These are phyloP conservation scores for Merluccius polli DNA, from an alignment of 2,797 vertebrate species.

Conservation along the genomic window DNA sequence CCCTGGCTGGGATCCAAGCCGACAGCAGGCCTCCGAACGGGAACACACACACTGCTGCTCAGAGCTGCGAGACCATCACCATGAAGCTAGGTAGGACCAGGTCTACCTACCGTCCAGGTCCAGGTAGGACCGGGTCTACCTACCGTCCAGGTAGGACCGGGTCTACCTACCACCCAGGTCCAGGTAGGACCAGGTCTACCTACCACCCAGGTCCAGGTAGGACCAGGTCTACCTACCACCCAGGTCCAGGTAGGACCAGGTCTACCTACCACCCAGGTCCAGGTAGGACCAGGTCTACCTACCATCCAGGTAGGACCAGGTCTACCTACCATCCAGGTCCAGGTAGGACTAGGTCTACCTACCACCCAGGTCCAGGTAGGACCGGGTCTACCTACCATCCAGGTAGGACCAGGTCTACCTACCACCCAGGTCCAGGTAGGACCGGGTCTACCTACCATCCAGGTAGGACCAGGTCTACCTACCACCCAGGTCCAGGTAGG, in stretches of 20 bases:
- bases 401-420: too few species aligned
- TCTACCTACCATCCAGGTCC: not conserved
- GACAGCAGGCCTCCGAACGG: slow-evolving; percentile 65
- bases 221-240: not conserved
- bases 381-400: too few species aligned
- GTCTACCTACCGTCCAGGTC: not conserved
- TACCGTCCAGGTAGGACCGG: not conserved
- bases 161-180: not conserved
- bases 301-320: too few species aligned
- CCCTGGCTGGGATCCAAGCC: slow-evolving; percentile 67
- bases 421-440: not conserved
- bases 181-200: not conserved
- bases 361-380: too few species aligned
- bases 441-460: not conserved
- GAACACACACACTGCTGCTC: slow-evolving; percentile 56
- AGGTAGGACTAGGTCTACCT: not conserved
- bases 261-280: not conserved
- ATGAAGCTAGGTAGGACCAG: not conserved
- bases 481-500: too few species aligned
- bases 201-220: not conserved
- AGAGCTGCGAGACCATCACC: not conserved
- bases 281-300: not conserved
- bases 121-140: not conserved
- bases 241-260: not conserved
- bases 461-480: too few species aligned